A percentile compares a stretch with the other conserved stretches of the same genome.
These are phyloP conservation scores for Cherax destructor DNA, from an alignment of 1,140 invertebrate species.

Conservation along the genomic window DNA sequence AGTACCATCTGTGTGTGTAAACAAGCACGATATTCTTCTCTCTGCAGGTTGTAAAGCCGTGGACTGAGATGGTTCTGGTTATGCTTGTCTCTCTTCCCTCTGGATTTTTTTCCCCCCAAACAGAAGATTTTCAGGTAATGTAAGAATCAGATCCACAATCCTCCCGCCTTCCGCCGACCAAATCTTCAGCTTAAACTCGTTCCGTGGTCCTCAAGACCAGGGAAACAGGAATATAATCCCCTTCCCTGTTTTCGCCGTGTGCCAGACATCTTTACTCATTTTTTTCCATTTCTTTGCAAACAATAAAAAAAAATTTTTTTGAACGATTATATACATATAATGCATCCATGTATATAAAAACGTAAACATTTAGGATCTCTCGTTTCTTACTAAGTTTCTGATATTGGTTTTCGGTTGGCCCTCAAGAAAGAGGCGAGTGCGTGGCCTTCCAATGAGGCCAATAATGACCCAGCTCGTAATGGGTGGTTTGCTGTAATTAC, in stretches of 20 bases:
- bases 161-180: not conserved
- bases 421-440: not conserved
- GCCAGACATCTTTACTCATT: not conserved
- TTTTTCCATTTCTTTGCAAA: not conserved
- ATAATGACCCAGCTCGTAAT: slow-evolving; percentile 5
- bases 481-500: slow-evolving; percentile 12
- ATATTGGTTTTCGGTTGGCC: not conserved
- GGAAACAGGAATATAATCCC: not conserved
- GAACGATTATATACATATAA: not conserved
- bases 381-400: not conserved
- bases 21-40: too few relatives aligned
- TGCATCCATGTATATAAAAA: not conserved
- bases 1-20: too few relatives aligned
- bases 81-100: too few relatives aligned
- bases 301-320: not conserved
- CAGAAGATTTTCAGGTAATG: not conserved
- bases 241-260: not conserved
- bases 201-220: not conserved
- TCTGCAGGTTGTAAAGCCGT: too few relatives aligned
- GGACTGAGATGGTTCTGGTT: too few relatives aligned
- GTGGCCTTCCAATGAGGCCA: not conserved
- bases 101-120: not conserved
- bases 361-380: not conserved
- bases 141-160: not conserved
- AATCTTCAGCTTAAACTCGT: not conserved